These are phyloP conservation scores for Fistularia tabacaria DNA, from an alignment of 2,797 vertebrate species.

Conservation along the genomic window DNA sequence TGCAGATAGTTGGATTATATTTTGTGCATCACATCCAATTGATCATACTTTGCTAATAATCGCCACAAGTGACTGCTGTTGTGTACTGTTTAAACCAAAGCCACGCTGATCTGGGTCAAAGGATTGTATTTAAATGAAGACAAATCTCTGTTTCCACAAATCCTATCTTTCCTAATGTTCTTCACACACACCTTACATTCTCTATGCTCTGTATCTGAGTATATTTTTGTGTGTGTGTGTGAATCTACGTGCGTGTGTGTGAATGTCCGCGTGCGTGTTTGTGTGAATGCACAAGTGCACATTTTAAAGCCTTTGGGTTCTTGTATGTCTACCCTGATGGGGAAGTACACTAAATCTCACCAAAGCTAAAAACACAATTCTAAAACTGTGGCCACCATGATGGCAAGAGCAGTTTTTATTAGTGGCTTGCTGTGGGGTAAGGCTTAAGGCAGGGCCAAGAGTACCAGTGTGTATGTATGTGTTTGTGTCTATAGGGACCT, in stretches of 20 bases:
- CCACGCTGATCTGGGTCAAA: slow-evolving; percentile 40
- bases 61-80: slow-evolving; percentile 17
- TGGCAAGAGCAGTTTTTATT: slow-evolving; percentile 26
- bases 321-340: slow-evolving; percentile 31
- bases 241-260: background rate
- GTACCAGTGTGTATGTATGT: slow-evolving; percentile 6
- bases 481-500: slow-evolving; percentile 32
- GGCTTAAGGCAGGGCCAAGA: slow-evolving; percentile 36
- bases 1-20: slow-evolving; percentile 4
- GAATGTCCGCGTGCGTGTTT: slow-evolving; percentile 3
- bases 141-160: slow-evolving; percentile 38
- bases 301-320: background rate
- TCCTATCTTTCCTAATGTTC: slow-evolving; percentile 24
- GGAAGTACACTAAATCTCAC: slow-evolving; percentile 25
- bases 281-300: background rate
- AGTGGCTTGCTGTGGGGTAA: slow-evolving; percentile 28
- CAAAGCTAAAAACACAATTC: slow-evolving; percentile 12
- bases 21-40: slow-evolving; percentile 24
- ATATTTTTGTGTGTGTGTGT: too few species aligned
- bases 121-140: slow-evolving; percentile 40
- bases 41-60: slow-evolving; percentile 45
- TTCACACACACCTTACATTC: background rate
- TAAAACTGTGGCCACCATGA: slow-evolving; percentile 11
- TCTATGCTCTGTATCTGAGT: too few species aligned
- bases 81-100: slow-evolving; percentile 41